Evolutionary conservation across 2,113 vertebrate species (phyloP).

Genomic region (Pterocles gutturalis): DNA sequence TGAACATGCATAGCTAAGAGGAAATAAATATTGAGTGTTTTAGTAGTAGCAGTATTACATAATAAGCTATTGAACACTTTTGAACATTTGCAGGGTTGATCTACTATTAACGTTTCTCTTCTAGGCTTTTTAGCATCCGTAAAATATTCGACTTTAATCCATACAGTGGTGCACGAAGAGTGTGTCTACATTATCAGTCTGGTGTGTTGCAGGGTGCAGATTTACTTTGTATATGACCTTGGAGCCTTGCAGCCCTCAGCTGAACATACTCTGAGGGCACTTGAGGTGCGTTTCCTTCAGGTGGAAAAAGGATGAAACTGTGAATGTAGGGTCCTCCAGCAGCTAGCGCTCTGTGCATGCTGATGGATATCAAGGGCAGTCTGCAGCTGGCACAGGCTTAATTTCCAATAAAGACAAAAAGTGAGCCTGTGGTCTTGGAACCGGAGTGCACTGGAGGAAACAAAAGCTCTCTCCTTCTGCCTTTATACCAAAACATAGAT

Average conservation of each 20-base stretch:
- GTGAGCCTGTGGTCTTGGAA: neutral
- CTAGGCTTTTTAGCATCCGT: neutral
- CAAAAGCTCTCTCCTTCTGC: neutral
- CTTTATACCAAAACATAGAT: neutral
- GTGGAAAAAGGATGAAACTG: neutral
- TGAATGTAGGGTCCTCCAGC: neutral
- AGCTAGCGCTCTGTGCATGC: neutral
- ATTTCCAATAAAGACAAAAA: neutral
- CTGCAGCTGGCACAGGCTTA: neutral
- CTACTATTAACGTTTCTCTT: neutral
- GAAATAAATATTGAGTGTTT: neutral
- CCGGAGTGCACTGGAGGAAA: rapidly evolving
- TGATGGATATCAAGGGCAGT: neutral
- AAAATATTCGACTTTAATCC: neutral
- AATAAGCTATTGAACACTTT: neutral
- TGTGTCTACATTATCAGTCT: neutral
- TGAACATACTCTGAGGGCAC: neutral
- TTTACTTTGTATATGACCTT: neutral
- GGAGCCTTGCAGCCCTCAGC: neutral
- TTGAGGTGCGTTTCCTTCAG: neutral
- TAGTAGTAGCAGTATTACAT: neutral
- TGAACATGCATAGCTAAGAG: neutral
- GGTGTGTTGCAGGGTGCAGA: neutral
- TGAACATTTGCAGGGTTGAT: neutral
- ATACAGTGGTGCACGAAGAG: neutral